Base-by-base conservation (phyloP, 2,888 invertebrate species). In the Tetragonisca angustula region DNA sequence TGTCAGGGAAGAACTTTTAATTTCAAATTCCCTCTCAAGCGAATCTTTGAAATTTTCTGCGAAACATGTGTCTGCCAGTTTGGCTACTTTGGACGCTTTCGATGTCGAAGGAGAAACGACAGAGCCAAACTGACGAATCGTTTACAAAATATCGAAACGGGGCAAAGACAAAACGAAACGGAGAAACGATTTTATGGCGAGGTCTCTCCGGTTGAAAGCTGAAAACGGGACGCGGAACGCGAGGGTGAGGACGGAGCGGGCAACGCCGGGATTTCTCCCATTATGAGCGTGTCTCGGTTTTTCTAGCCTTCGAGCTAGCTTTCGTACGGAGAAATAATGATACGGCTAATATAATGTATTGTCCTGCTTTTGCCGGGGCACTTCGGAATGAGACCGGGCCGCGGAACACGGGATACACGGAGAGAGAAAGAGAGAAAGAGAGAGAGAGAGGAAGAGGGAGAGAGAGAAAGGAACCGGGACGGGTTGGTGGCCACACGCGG, bases 271-370 rank as follows among this genome's bases (percentile, higher is more conserved):
- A 92, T 92, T 91, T 91, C 91, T 89, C 84, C 91, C 88, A 90
- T 92, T 91, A 91, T 87, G 91, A 91, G 84, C 89, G 84, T 89
- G 90, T 90, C 90, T 84, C 83, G 87, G 86, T 91, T 91, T 91
- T 92, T 91, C 89, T 85, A 82, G 82, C 85, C 43, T 84, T 86
- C 87, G 89, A 86, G 87, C 85, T 87, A 87, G 86, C 87, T 89
- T 91, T 90, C 89, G 87, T 88, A 81, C 89, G 85, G 90, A 91
- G 92, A 93, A 93, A 91, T 93, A 93, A 93, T 92, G 92, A 92
- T 90, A 89, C 91, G 88, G 90, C 90, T 91, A 91, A 93, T 93
- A 92, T 93, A 93, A 92, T 91, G 93, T 91, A 93, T 92, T 90
- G 91, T 92, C 87, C 90, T 89, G 92, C 90, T 91, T 67, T 91